Percentiles rank a stretch among this genome's conserved stretches.
phyloP scores from a whole-genome alignment of 2,888 invertebrate genomes.

The Sceliomorpha sp. region DNA sequence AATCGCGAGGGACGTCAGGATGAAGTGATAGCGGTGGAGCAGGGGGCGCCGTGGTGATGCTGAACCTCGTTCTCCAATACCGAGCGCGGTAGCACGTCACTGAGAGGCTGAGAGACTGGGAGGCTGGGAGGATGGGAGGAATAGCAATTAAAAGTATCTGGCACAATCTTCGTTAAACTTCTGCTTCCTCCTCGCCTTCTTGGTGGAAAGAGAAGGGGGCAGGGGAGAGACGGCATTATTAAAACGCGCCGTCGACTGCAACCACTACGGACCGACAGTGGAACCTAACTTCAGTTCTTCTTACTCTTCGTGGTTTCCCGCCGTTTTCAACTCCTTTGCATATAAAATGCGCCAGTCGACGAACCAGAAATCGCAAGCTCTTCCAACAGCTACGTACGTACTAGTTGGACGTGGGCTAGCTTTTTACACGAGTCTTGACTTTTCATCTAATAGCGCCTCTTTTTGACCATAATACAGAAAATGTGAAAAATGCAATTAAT shows the following conservation, averaged over 20 bases:
- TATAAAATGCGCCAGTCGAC: constrained; percentile 65
- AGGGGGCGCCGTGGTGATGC: constrained; percentile 39
- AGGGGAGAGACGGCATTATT: constrained; percentile 57
- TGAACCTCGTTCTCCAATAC: constrained; percentile 55
- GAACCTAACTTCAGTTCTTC: constrained; percentile 51
- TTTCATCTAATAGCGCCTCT: constrained; percentile 1
- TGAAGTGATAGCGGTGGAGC: constrained; percentile 34
- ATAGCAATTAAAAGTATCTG: constrained; percentile 80
- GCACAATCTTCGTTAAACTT: constrained; percentile 79
- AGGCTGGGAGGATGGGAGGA: constrained; percentile 68
- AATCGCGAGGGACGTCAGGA: constrained; percentile 68
- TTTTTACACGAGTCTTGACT: constrained; percentile 28
- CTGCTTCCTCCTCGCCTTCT: constrained; percentile 61
- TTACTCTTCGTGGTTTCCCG: constrained; percentile 49
- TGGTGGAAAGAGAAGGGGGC: too few species aligned
- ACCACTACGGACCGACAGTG: constrained; percentile 60
- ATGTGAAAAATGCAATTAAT: too few species aligned
- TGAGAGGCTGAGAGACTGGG: constrained; percentile 63
- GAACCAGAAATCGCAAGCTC: constrained; percentile 62
- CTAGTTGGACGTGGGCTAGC: constrained; percentile 21
- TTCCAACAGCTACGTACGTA: constrained; percentile 13
- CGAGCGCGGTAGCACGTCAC: constrained; percentile 34
- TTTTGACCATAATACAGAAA: too few species aligned
- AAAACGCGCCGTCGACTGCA: constrained; percentile 74
- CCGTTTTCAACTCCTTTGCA: constrained; percentile 75